Evolutionary conservation across 2,888 invertebrate genomes (phyloP).

Genomic region (Arge pagana): DNA sequence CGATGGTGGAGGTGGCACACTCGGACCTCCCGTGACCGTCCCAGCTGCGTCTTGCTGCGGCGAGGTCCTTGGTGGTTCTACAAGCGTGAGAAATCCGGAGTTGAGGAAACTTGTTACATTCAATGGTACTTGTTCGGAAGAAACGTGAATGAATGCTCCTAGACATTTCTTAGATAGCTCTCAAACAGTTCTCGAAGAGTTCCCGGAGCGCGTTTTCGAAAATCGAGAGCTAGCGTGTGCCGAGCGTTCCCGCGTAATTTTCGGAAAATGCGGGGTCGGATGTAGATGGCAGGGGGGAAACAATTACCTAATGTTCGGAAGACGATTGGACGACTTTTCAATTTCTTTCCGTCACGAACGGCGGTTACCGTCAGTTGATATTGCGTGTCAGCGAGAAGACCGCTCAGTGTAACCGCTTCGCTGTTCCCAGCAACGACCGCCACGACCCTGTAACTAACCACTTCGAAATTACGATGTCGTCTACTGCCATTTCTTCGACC

Average conservation of each 20-base stretch:
- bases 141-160: background rate
- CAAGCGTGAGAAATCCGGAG: constrained; percentile 34
- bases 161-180: too few species aligned
- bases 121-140: background rate
- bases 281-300: too few species aligned
- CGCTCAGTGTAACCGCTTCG: constrained; percentile 81
- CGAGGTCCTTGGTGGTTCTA: constrained; percentile 79
- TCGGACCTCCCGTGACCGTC: constrained; percentile 58
- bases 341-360: constrained; percentile 80
- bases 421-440: constrained; percentile 88
- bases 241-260: too few species aligned
- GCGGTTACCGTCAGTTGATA: constrained; percentile 87
- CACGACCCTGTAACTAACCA: constrained; percentile 92
- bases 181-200: too few species aligned
- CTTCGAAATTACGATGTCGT: constrained; percentile 50
- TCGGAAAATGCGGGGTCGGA: too few species aligned
- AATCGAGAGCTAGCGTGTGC: too few species aligned
- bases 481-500: constrained; percentile 17
- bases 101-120: background rate
- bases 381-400: constrained; percentile 83
- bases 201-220: too few species aligned
- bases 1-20: constrained; percentile 56
- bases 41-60: constrained; percentile 75
- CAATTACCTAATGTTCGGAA: constrained; percentile 88
- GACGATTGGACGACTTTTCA: constrained; percentile 84